phyloP scores from a whole-genome alignment of 2,797 vertebrate genomes.

The Acanthurus tractus region DNA sequence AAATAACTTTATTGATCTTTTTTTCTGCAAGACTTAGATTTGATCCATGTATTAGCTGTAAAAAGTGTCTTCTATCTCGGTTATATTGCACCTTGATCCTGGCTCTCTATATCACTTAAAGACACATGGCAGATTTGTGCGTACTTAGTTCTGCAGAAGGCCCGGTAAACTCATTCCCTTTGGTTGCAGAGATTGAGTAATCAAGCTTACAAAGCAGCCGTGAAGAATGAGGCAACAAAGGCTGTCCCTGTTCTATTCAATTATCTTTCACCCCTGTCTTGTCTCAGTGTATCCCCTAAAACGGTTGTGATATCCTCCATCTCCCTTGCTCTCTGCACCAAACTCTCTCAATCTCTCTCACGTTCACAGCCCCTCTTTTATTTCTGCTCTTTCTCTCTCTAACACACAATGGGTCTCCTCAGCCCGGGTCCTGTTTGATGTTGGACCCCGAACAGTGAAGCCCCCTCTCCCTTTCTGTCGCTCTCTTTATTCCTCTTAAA shows the following conservation, averaged over 20 bases:
- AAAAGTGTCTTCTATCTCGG: constrained; percentile 54
- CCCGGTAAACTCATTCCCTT: constrained; percentile 29
- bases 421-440: constrained; percentile 58
- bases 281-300: constrained; percentile 53
- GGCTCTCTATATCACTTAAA: constrained; percentile 53
- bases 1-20: constrained; percentile 59
- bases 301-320: constrained; percentile 59
- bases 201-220: constrained; percentile 49
- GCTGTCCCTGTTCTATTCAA: constrained; percentile 50
- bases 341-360: constrained; percentile 37
- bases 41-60: constrained; percentile 46
- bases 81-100: constrained; percentile 57
- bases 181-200: constrained; percentile 50
- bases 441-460: constrained; percentile 20
- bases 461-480: constrained; percentile 9
- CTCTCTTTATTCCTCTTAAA: constrained; percentile 43
- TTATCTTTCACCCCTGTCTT: constrained; percentile 54
- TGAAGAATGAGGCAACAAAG: constrained; percentile 60
- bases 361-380: constrained; percentile 47
- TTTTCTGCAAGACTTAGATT: constrained; percentile 14
- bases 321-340: constrained; percentile 39
- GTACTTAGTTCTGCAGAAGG: constrained; percentile 14
- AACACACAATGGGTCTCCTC: constrained; percentile 53
- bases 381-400: constrained; percentile 46
- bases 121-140: constrained; percentile 50